Base-by-base conservation (phyloP, 2,888 invertebrate genomes). In the Leptinotarsa tumamoca region DNA sequence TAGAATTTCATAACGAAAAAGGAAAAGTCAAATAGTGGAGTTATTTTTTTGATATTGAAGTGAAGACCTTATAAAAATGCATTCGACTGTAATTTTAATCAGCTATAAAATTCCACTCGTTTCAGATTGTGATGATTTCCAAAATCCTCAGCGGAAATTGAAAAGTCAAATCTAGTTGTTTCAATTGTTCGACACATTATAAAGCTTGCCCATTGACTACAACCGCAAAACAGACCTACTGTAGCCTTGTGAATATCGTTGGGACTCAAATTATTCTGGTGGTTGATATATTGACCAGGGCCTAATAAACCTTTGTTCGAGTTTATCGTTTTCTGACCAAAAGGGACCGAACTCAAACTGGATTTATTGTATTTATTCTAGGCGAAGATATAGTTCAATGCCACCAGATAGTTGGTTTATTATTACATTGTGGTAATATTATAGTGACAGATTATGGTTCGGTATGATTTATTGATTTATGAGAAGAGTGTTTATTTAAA, bases 291-390 rank as follows among this genome's bases (percentile, higher is more conserved):
- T 72, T 72, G 72, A 66, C 75, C 66, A 69, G 69, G 54, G 72
- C 69, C 72, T 68, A 75, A 72, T 75, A 75, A 72, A 68, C 63
- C 75, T 75, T 75, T 75, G 75, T 75, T 69, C 71, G 69, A 72
- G 67, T 75, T 75, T 75, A 75, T 75, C 52, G 75, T 75, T 75
- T 67, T 54, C 66, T 18, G 33, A 75, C 75, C 72, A 49, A 75
- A 66, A 75, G 72, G 69, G 72, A 54, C 75, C 27, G 63, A 71
- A 68, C 43, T 71, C 52, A 61, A 69, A 54, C 43, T 50, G 33
- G 61, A 75, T 75, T 72, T 66, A 75, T 63, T 63, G 66, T 75
- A 71, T 75, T 68, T 75, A 72, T 72, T 69, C 75, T 68, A 66
- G 68, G 56, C 43, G 49, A 51, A 75, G 67, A 61, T 71, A 74